Base-by-base conservation (phyloP, 1,140 invertebrate genomes). In the Drosophila repletoides region DNA sequence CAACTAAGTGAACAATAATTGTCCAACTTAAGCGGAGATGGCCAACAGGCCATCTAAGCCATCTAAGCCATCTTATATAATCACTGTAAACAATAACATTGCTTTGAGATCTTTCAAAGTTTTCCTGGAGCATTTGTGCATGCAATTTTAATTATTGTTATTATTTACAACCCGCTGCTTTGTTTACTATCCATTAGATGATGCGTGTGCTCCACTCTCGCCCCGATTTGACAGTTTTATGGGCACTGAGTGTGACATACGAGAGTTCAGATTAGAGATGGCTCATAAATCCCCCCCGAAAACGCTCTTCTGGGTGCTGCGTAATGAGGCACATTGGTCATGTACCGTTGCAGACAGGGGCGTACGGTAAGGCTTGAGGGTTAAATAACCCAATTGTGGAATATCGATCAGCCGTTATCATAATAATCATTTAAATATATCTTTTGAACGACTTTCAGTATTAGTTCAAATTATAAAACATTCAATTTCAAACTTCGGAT, bases 71-170 rank as follows among this genome's bases (percentile, higher is more conserved):
- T 45, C 33, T 69, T 59, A 26, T 43, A 45, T 63, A 48, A 21
- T 4, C 33, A 15, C 14, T 7, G 56, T 26, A 53, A 53, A 72
- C 56, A 60, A 68, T 66, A 56, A 40, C 10, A 49, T 46, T 40
- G 70, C 68, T 72, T 43, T 61, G 79, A 66, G 69, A 79, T 84
- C 56, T 41, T 60, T 65, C 70, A 70, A 74, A 52, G 52, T 26
- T 72, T 64, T 64, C 48, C 52, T 67, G 55, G 45, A 71, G 74
- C 79, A 79, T 75, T 83, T 79, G 79, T 58, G 79, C 71, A 83
- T 83, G 80, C 81, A 67, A 86, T 79, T 86, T 74, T 83, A 83
- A 83, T 83, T 83, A 83, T 79, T 83, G 66, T 83, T 79, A 83
- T 83, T 83, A 86, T 83, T 83, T 84, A 72, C 74, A 71, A 67